Percentiles rank a stretch among this genome's conserved stretches.
These are phyloP conservation scores for Leptura quadrifasciata DNA, from an alignment of 2,888 invertebrate species.

Conservation along the genomic window DNA sequence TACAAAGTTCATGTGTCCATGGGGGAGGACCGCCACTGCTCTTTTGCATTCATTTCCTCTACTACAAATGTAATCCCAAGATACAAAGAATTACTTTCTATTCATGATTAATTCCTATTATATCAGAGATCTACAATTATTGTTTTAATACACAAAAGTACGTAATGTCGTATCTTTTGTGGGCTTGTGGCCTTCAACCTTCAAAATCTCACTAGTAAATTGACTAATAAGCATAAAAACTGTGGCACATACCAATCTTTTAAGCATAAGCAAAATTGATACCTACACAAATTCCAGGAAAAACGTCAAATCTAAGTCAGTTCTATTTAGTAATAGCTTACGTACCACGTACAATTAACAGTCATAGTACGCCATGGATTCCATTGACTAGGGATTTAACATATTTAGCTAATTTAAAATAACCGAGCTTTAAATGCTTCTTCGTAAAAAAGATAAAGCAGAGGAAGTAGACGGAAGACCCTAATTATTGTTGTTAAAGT, in stretches of 20 bases:
- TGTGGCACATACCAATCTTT: not conserved
- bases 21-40: no score
- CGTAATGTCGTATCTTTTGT: no score
- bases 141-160: no score
- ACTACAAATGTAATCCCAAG: no score
- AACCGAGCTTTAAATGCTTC: slow-evolving; percentile 7
- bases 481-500: slow-evolving; percentile 43
- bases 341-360: not conserved
- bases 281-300: not conserved
- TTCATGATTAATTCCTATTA: no score
- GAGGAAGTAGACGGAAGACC: slow-evolving; percentile 38
- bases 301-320: not conserved
- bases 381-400: not conserved
- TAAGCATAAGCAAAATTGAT: not conserved
- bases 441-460: slow-evolving; percentile 8
- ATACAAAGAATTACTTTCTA: no score
- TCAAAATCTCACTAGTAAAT: not conserved
- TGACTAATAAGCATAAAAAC: not conserved
- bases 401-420: slow-evolving; percentile 5
- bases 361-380: not conserved
- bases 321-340: not conserved
- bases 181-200: no score
- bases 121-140: no score
- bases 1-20: no score
- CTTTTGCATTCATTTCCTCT: no score